A percentile compares a stretch with the other conserved stretches of the same genome.
These are phyloP conservation scores for Lasioglossum vierecki DNA, from an alignment of 2,888 invertebrate species.

Conservation along the genomic window DNA sequence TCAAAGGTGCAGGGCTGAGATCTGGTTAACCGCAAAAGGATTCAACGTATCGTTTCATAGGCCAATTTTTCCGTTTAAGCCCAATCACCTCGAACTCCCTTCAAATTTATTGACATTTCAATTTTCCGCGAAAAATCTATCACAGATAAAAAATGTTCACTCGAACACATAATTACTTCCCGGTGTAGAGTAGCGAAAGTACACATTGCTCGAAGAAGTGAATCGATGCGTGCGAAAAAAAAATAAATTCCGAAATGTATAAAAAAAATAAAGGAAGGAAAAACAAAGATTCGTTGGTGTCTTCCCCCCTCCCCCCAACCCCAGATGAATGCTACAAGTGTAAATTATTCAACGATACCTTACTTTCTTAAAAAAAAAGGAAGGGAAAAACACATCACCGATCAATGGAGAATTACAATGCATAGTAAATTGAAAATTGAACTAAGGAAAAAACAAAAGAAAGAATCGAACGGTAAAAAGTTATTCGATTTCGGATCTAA, in stretches of 20 bases:
- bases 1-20: background rate
- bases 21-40: background rate
- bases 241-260: conserved; percentile 42
- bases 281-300: conserved; percentile 57
- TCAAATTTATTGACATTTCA: conserved; percentile 30
- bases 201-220: conserved; percentile 67
- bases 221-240: conserved; percentile 65
- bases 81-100: conserved; percentile 34
- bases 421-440: conserved; percentile 61
- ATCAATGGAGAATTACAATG: conserved; percentile 36
- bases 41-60: background rate
- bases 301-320: background rate
- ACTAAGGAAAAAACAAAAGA: conserved; percentile 48
- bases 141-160: conserved; percentile 63
- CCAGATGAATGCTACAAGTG: conserved; percentile 46
- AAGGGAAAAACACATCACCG: conserved; percentile 31
- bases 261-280: conserved; percentile 39
- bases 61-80: conserved; percentile 21
- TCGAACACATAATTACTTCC: conserved; percentile 42
- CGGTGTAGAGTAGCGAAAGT: conserved; percentile 33
- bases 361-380: conserved; percentile 23
- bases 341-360: conserved; percentile 43
- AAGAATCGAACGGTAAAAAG: conserved; percentile 55
- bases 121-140: conserved; percentile 57
- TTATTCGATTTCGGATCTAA: conserved; percentile 73